Evolutionary conservation across 2,888 invertebrate species (phyloP).

Genomic region (Argyra leucocephala): DNA sequence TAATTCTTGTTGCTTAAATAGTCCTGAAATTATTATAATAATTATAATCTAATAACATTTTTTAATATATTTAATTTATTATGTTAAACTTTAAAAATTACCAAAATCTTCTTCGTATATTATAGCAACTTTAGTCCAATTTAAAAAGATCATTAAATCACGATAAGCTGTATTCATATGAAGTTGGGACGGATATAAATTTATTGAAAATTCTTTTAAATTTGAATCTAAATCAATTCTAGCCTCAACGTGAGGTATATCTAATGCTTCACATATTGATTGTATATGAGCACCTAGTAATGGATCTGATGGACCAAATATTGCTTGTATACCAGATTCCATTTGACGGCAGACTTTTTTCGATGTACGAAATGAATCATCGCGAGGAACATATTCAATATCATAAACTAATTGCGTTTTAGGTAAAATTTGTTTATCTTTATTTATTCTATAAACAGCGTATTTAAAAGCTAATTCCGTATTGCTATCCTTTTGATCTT

Average conservation of each 20-base stretch:
- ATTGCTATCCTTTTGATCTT: constrained; percentile 77
- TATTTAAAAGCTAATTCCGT: constrained; percentile 88
- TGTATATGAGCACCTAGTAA: constrained; percentile 73
- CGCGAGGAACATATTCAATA: constrained; percentile 77
- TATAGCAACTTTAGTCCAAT: constrained; percentile 88
- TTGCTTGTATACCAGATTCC: constrained; percentile 73
- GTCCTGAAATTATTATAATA: constrained; percentile 47
- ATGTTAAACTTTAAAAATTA: constrained; percentile 39
- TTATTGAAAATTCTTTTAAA: constrained; percentile 65
- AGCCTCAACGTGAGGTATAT: constrained; percentile 82
- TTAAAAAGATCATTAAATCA: constrained; percentile 76
- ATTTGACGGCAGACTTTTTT: constrained; percentile 64
- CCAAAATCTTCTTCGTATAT: constrained; percentile 89
- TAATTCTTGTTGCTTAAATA: constrained; percentile 76
- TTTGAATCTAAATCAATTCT: constrained; percentile 54
- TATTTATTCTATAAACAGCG: constrained; percentile 87
- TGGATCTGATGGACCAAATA: constrained; percentile 81
- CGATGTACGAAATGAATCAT: constrained; percentile 84
- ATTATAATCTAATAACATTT: not conserved
- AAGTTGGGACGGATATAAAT: constrained; percentile 75
- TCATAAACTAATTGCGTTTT: constrained; percentile 86
- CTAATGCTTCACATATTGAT: constrained; percentile 78
- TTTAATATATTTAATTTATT: not conserved
- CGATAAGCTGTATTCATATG: constrained; percentile 73
- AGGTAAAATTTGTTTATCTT: constrained; percentile 70